Evolutionary conservation across 1,140 invertebrate genomes (phyloP).

Genomic region (Microvelia longipes): DNA sequence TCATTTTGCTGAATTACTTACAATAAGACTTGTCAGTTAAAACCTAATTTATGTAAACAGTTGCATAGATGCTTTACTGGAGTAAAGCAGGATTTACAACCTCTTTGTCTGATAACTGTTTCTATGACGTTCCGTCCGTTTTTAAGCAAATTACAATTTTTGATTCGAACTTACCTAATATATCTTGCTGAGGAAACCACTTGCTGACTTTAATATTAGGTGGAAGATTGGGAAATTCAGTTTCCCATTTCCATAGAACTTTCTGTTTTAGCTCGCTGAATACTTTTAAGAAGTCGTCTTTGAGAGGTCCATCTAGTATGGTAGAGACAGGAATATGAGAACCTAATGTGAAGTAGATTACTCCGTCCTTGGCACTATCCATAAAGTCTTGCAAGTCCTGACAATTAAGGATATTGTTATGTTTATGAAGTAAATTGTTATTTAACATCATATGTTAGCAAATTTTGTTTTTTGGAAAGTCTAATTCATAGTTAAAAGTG

Average conservation of each 20-base stretch:
- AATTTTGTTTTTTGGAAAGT: constrained; percentile 15
- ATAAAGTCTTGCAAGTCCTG: constrained; percentile 24
- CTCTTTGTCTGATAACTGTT: too few relatives aligned
- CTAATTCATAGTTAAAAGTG: too few relatives aligned
- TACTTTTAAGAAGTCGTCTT: constrained; percentile 27
- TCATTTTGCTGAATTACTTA: too few relatives aligned
- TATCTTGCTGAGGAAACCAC: constrained; percentile 55
- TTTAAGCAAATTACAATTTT: too few relatives aligned
- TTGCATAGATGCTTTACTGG: too few relatives aligned
- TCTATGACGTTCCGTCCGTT: too few relatives aligned
- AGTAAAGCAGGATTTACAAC: too few relatives aligned
- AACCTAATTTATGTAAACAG: too few relatives aligned
- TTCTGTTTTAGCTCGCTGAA: constrained; percentile 40
- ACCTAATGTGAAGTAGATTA: constrained; percentile 32
- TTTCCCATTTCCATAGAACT: constrained; percentile 46
- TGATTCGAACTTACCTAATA: constrained; percentile 45
- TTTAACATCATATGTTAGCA: not conserved
- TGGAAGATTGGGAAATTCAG: constrained; percentile 30
- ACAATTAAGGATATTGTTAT: not conserved
- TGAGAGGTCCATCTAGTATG: constrained; percentile 14
- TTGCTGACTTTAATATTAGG: constrained; percentile 26
- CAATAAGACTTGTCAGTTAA: too few relatives aligned
- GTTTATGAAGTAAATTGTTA: not conserved
- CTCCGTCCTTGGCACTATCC: constrained; percentile 27
- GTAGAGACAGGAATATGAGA: constrained; percentile 21